phyloP scores from a whole-genome alignment of 2,888 invertebrate genomes.

The Euzetes globulus region DNA sequence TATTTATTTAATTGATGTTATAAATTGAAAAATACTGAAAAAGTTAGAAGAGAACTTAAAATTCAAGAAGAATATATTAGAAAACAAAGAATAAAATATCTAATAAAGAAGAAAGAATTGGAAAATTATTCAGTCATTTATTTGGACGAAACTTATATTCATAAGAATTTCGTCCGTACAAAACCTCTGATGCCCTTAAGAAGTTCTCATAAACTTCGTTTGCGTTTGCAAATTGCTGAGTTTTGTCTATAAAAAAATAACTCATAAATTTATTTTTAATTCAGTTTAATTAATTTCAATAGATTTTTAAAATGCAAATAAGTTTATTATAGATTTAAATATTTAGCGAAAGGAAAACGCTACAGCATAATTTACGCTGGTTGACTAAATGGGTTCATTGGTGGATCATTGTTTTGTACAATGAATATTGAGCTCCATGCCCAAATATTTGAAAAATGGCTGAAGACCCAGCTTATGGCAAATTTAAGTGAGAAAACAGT shows the following conservation, averaged over 20 bases:
- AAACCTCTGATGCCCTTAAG: not conserved
- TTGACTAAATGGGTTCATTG: not conserved
- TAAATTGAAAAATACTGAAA: too few species aligned
- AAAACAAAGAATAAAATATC: not conserved
- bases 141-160: not conserved
- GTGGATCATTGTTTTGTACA: not conserved
- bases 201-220: too few species aligned
- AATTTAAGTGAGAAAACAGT: not conserved
- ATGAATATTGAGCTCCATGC: not conserved
- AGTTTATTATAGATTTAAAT: not conserved
- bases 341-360: not conserved
- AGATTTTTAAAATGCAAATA: too few species aligned
- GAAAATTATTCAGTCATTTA: not conserved
- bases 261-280: not conserved
- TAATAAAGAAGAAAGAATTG: not conserved
- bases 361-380: not conserved
- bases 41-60: too few species aligned
- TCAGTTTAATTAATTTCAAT: not conserved
- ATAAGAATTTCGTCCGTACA: not conserved
- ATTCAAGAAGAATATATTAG: too few species aligned
- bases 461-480: not conserved
- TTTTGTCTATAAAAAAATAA: too few species aligned
- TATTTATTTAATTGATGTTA: too few species aligned
- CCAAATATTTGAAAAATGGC: not conserved
- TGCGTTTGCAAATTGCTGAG: too few species aligned